phyloP scores from a whole-genome alignment of 1,140 invertebrate species.

The Magallana angulata region DNA sequence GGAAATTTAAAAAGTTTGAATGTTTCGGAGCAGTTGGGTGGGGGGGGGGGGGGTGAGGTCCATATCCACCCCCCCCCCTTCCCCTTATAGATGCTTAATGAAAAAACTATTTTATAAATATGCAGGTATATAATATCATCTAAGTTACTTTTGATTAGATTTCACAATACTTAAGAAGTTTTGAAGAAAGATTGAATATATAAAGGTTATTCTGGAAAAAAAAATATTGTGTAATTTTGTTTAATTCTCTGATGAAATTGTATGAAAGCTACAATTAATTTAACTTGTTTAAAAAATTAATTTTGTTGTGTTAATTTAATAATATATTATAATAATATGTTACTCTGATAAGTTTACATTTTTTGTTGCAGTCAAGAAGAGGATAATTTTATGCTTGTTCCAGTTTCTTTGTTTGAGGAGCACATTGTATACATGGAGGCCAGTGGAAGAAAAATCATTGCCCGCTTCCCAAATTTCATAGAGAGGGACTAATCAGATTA shows the following conservation, averaged over 20 bases:
- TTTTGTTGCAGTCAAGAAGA: too few species aligned
- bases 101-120: background rate
- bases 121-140: too few species aligned
- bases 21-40: too few species aligned
- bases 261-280: background rate
- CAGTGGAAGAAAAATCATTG: conserved; percentile 26
- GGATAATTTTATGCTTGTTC: conserved; percentile 18
- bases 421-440: conserved; percentile 41
- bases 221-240: background rate
- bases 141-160: background rate
- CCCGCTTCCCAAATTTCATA: conserved; percentile 40
- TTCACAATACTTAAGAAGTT: too few species aligned
- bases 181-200: too few species aligned
- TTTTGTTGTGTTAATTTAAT: conserved; percentile 17
- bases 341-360: too few species aligned
- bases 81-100: background rate
- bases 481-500: conserved; percentile 18
- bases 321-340: too few species aligned
- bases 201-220: too few species aligned
- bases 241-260: background rate
- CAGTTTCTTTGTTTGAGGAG: conserved; percentile 36
- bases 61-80: too few species aligned
- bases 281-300: background rate
- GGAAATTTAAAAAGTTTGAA: too few species aligned
- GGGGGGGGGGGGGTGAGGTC: too few species aligned